phyloP scores from a whole-genome alignment of 1,140 invertebrate species.

The Paralvinella palmiformis region DNA sequence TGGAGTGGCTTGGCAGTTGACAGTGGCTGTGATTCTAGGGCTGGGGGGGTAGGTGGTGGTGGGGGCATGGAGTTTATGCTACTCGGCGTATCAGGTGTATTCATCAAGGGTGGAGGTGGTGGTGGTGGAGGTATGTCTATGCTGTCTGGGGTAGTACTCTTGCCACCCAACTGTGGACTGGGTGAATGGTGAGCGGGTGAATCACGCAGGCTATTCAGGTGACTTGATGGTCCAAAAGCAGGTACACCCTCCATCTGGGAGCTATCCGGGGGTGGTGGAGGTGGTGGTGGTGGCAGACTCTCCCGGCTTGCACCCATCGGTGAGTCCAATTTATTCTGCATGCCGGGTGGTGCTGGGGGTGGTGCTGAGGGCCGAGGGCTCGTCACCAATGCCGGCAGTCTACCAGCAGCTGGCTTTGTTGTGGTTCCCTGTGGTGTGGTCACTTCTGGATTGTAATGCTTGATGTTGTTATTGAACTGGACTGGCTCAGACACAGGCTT shows the following conservation, averaged over 20 bases:
- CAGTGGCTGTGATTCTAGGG: slow-evolving; percentile 35
- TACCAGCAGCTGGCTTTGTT: slow-evolving; percentile 22
- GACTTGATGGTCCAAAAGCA: neutral
- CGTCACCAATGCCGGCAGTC: slow-evolving; percentile 15
- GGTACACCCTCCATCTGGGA: neutral
- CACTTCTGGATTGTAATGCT: neutral
- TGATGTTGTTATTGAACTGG: neutral
- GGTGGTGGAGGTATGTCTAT: slow-evolving; percentile 61
- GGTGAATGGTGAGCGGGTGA: slow-evolving; percentile 10
- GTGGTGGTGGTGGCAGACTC: slow-evolving; percentile 79
- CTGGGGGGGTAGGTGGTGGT: slow-evolving; percentile 54
- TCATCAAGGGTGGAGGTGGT: slow-evolving; percentile 40
- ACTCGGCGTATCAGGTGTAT: slow-evolving; percentile 34
- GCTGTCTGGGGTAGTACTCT: slow-evolving; percentile 26
- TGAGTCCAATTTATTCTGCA: slow-evolving; percentile 59
- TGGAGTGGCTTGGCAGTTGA: slow-evolving; percentile 36
- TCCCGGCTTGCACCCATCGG: slow-evolving; percentile 58
- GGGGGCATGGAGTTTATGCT: slow-evolving; percentile 20
- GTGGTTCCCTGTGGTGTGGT: neutral
- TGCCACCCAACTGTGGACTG: slow-evolving; percentile 19
- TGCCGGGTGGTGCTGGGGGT: slow-evolving; percentile 53
- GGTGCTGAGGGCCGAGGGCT: slow-evolving; percentile 44
- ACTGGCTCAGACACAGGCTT: too few relatives aligned
- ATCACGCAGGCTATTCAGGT: neutral
- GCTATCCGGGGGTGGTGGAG: slow-evolving; percentile 52